Base-by-base conservation (phyloP, 2,888 invertebrate species). In the Lypha dubia region DNA sequence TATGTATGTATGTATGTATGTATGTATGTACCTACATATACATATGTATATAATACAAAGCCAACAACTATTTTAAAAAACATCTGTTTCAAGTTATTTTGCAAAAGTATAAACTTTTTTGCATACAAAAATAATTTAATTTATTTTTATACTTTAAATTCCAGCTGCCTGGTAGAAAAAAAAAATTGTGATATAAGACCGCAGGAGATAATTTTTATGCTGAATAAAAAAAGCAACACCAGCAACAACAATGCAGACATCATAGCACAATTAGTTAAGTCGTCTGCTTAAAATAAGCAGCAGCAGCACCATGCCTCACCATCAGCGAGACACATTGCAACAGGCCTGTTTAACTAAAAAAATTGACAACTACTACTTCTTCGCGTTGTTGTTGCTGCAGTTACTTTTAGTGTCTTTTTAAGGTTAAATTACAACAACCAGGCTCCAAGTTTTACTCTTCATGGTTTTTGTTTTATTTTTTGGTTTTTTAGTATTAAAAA, bases 161-260 rank as follows among this genome's bases (percentile, higher is more conserved):
- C 79, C 81, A 84, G 76, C 85, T 86, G 81, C 83, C 62, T 75
- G 76, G 53, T 62, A 46, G n/a, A n/a, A 71, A 76, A 76, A 68
- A 70, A 28, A 84, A 82, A 76, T 63, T 56, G 79, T 83, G 84
- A 82, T 82, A 79, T 75, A 88, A 86, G 88, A 89, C 90, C 89
- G 89, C 90, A 89, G 90, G 90, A 90, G 90, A 90, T 88, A 89
- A 82, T 86, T 86, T 87, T 86, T 67, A 81, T 68, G 65, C 81
- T 86, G 75, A 65, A 74, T 86, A 76, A 46, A 63, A 24, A 79
- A 58, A n/a, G 11, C 35, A 53, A 28, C 32, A 81, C 11, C 41
- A 60, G 60, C 62, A 79, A 70, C 22, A 75, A 32, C n/a, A 44
- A 35, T 20, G 22, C 35, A 70, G 63, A 82, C 60, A 70, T 67